A percentile compares a stretch with the other conserved stretches of the same genome.
phyloP scores from a whole-genome alignment of 2,888 invertebrate genomes.

The Atethmia centrago region DNA sequence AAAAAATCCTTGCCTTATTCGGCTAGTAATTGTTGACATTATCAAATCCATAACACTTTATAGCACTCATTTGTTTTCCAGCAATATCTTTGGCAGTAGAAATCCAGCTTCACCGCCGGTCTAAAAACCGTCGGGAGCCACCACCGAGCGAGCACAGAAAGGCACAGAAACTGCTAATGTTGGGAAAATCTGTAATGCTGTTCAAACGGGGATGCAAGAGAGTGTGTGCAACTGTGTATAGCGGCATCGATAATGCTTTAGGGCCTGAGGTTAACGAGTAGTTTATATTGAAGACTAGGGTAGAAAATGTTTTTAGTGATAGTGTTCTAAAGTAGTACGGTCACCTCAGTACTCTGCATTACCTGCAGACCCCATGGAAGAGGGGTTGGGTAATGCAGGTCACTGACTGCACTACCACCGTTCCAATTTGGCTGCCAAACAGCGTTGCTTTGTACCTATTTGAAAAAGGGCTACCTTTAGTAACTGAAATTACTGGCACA shows the following conservation, averaged over 20 bases:
- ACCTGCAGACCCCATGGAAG: too few relatives aligned
- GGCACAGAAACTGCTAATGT: slow-evolving; percentile 51
- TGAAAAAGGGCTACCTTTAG: background rate
- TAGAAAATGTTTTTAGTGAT: background rate
- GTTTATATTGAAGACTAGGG: background rate
- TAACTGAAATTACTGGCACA: too few relatives aligned
- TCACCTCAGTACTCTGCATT: too few relatives aligned
- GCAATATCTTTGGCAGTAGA: slow-evolving; percentile 77
- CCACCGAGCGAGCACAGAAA: slow-evolving; percentile 61
- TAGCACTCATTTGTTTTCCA: slow-evolving; percentile 60
- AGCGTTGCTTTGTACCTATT: background rate
- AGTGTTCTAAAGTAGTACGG: background rate
- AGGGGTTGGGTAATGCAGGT: too few relatives aligned
- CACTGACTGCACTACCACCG: too few relatives aligned
- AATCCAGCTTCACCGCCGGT: slow-evolving; percentile 78
- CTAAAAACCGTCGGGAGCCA: slow-evolving; percentile 56
- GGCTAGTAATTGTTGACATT: background rate
- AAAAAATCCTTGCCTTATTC: too few relatives aligned
- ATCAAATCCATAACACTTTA: background rate
- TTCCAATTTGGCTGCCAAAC: background rate
- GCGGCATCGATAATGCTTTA: slow-evolving; percentile 78
- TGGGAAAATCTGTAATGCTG: slow-evolving; percentile 63
- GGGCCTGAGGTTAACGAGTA: slow-evolving; percentile 69
- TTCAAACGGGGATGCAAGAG: slow-evolving; percentile 65
- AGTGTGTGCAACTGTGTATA: slow-evolving; percentile 63